These are phyloP conservation scores for Parazoanthus darwini DNA, from an alignment of 92 coral and sea anemone genomes.

Conservation along the genomic window DNA sequence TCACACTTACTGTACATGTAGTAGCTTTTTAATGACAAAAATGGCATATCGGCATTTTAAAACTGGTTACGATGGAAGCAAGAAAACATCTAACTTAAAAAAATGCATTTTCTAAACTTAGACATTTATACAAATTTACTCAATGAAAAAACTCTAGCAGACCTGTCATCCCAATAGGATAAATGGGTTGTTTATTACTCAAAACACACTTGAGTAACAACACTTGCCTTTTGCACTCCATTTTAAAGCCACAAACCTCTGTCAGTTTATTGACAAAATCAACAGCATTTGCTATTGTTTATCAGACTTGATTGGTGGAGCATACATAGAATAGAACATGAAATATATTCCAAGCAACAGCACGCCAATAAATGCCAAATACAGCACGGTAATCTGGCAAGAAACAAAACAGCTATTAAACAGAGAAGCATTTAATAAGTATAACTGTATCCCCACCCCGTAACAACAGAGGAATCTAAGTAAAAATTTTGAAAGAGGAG, in stretches of 20 bases:
- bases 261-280: not conserved
- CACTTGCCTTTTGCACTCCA: not conserved
- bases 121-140: too few relatives aligned
- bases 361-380: constrained; percentile 26
- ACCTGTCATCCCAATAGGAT: too few relatives aligned
- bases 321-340: constrained; percentile 40
- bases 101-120: too few relatives aligned
- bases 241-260: not conserved
- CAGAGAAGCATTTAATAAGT: not conserved
- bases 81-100: too few relatives aligned
- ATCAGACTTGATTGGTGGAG: not conserved
- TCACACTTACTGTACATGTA: too few relatives aligned
- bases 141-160: too few relatives aligned
- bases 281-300: not conserved
- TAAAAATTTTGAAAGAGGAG: too few relatives aligned
- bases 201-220: not conserved
- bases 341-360: constrained; percentile 42
- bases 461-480: too few relatives aligned
- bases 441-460: too few relatives aligned
- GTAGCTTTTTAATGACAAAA: too few relatives aligned
- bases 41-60: too few relatives aligned
- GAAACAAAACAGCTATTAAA: not conserved
- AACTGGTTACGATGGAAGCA: too few relatives aligned
- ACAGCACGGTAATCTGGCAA: constrained; percentile 35
- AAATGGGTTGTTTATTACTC: not conserved